phyloP scores from a whole-genome alignment of 2,797 vertebrate genomes.

The Helostoma temminkii region DNA sequence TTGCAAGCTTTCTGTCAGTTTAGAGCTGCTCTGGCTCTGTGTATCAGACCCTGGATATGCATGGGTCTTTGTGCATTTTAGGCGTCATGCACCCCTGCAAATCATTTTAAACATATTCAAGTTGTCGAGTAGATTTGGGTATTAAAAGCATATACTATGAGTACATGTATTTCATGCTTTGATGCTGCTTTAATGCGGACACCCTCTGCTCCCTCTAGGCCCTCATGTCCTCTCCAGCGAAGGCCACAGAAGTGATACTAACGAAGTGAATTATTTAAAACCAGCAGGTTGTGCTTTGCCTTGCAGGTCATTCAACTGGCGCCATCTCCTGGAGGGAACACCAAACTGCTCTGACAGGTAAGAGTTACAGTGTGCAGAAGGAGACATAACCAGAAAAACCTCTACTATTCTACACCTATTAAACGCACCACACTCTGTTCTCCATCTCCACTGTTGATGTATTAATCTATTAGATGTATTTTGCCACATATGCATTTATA shows the following conservation, averaged over 20 bases:
- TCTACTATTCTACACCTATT: background rate
- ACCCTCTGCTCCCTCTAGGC: background rate
- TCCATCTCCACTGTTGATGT: background rate
- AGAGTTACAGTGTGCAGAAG: background rate
- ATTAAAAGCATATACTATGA: background rate
- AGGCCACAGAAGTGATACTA: slow-evolving; percentile 36
- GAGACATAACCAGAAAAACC: background rate
- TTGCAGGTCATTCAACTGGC: slow-evolving; percentile 74
- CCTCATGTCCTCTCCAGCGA: slow-evolving; percentile 10
- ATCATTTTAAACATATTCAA: background rate
- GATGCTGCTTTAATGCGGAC: background rate
- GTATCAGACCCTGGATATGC: background rate
- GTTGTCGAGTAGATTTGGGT: background rate
- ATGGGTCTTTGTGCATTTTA: background rate
- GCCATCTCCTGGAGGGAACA: slow-evolving; percentile 82
- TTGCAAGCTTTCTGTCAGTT: slow-evolving; percentile 12
- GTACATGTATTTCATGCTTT: background rate
- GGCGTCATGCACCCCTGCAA: background rate
- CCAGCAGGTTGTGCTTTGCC: slow-evolving; percentile 20
- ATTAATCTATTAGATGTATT: background rate
- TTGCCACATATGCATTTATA: background rate
- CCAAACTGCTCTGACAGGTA: slow-evolving; percentile 20
- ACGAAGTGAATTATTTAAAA: slow-evolving; percentile 14
- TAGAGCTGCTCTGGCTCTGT: background rate
- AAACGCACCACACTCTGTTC: background rate